These are phyloP conservation scores for Pipra filicauda DNA, from an alignment of 2,113 vertebrate genomes.

Conservation along the genomic window DNA sequence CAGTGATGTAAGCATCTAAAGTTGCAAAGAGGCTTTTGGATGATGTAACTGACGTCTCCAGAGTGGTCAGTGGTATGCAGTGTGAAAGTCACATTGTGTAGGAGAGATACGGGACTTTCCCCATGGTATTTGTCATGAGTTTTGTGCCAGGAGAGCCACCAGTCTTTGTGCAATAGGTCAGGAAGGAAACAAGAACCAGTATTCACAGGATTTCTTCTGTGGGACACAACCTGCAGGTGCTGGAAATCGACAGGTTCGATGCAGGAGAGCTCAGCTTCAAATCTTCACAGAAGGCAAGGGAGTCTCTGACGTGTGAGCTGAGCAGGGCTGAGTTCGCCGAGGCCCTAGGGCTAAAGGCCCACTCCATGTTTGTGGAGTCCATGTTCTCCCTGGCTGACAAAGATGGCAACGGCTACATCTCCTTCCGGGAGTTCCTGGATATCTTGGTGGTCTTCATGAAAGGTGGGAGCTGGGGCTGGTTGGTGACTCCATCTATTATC, in stretches of 20 bases:
- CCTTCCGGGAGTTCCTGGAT: slow-evolving; percentile 92
- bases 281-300: slow-evolving; percentile 77
- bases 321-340: slow-evolving; percentile 88
- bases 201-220: not conserved
- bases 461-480: slow-evolving; percentile 72
- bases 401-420: slow-evolving; percentile 94
- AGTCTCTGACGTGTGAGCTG: slow-evolving; percentile 89
- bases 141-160: not conserved
- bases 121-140: not conserved
- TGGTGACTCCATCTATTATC: not conserved
- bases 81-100: not conserved
- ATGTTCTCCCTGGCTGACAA: slow-evolving; percentile 97
- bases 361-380: slow-evolving; percentile 91
- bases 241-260: slow-evolving; percentile 84
- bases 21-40: not conserved
- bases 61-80: not conserved
- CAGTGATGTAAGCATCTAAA: not conserved
- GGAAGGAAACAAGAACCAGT: not conserved
- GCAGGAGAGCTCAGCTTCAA: slow-evolving; percentile 78
- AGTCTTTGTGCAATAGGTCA: not conserved
- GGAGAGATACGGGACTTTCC: fast-evolving
- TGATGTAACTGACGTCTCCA: not conserved
- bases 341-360: slow-evolving; percentile 85
- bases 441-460: slow-evolving; percentile 96
- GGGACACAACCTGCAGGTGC: slow-evolving; percentile 73